Conservation (phyloP, 64 coral and sea anemone species). For the Montipora cactus region DNA sequence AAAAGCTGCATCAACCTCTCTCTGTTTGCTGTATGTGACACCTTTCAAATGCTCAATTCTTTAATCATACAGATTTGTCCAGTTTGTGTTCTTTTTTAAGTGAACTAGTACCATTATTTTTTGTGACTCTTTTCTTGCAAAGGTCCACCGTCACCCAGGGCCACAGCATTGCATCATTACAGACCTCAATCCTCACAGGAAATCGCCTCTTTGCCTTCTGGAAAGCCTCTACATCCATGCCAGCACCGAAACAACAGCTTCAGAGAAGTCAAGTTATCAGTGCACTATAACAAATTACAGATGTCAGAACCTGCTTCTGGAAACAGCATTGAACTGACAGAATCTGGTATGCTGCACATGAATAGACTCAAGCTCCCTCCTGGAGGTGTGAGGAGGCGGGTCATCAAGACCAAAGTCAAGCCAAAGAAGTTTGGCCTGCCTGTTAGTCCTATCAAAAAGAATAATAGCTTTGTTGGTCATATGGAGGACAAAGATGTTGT, state of each 20-base stretch:
- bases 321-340: constrained; percentile 77
- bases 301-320: constrained; percentile 47
- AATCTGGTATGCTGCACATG: constrained; percentile 89
- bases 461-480: constrained; percentile 6
- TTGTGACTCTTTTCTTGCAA: neutral
- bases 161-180: constrained; percentile 94
- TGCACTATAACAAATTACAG: constrained; percentile 50
- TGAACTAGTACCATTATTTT: neutral
- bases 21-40: too few species aligned
- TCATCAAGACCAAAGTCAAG: constrained; percentile 76
- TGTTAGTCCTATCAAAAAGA: constrained; percentile 12
- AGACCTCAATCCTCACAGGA: constrained; percentile 77
- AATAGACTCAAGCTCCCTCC: constrained; percentile 84
- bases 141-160: constrained; percentile 95
- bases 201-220: constrained; percentile 57
- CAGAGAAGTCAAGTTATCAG: constrained; percentile 79
- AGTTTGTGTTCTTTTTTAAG: too few species aligned
- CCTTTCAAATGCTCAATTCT: too few species aligned
- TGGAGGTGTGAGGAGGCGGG: constrained; percentile 56
- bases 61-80: too few species aligned
- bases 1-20: too few species aligned
- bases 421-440: constrained; percentile 72
- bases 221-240: constrained; percentile 88
- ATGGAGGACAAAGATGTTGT: constrained; percentile 21
- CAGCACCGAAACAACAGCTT: constrained; percentile 81